phyloP scores from a whole-genome alignment of 1,140 invertebrate species.

The Alviniconcha marisindica region DNA sequence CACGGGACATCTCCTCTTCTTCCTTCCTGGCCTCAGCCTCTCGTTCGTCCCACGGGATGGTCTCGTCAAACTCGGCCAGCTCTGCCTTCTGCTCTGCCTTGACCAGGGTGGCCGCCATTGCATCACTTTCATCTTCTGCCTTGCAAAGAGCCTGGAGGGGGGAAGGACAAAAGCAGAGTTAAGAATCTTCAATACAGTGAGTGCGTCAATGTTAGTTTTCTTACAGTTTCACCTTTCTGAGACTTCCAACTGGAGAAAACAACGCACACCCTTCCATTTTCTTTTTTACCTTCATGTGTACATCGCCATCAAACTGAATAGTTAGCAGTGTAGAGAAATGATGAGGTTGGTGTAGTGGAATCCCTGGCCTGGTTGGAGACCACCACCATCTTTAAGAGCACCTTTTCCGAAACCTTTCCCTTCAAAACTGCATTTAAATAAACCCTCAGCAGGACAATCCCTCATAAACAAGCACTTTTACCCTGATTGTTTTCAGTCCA shows the following conservation, averaged over 20 bases:
- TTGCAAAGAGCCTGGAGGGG: constrained; percentile 85
- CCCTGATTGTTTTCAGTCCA: too few relatives aligned
- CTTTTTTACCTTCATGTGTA: too few relatives aligned
- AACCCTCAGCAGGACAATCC: neutral
- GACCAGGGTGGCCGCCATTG: constrained; percentile 91
- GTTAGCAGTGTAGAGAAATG: too few relatives aligned
- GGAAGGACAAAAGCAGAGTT: neutral
- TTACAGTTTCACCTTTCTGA: too few relatives aligned
- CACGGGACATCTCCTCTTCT: constrained; percentile 79
- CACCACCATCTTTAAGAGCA: too few relatives aligned
- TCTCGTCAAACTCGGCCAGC: constrained; percentile 97
- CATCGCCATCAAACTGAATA: too few relatives aligned
- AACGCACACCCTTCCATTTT: too few relatives aligned
- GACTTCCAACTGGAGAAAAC: too few relatives aligned
- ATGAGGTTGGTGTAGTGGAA: too few relatives aligned
- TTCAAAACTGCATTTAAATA: neutral
- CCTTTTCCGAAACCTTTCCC: too few relatives aligned
- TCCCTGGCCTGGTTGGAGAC: too few relatives aligned
- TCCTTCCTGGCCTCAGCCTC: constrained; percentile 80
- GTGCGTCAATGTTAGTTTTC: too few relatives aligned
- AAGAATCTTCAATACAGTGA: neutral
- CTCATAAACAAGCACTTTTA: neutral
- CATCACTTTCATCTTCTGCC: constrained; percentile 96
- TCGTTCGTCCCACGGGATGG: constrained; percentile 86
- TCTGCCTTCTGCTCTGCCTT: constrained; percentile 95